Base-by-base conservation (phyloP, 2,797 vertebrate genomes). In the Rhynchotus rufescens region DNA sequence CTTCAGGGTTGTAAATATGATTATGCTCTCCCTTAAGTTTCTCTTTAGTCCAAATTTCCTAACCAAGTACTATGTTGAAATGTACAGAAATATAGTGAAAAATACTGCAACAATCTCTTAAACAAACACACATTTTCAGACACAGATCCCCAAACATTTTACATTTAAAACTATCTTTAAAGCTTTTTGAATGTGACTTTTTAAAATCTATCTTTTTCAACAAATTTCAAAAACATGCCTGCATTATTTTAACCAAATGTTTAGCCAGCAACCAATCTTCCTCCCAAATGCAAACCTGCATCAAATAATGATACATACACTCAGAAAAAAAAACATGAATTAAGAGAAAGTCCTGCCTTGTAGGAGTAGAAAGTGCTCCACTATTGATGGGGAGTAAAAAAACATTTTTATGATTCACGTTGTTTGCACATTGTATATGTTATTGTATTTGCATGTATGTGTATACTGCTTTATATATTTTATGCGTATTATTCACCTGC, bases 41-140 rank as follows among this genome's bases (percentile, higher is more conserved):
- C 62, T 73, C 4, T 47, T 73, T 64, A 81, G 36, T 42, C 19
- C 74, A 87, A 52, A 10, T 26, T 40, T 85, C 67, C 28, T 71
- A 84, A 74, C 5, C 67, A 64, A 52, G 47, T 5, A 66, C n/a
- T 47, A 20, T 10, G 12, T 20, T 36, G 44, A 78, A 78, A 85
- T 25, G 6, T 21, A 44, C 12, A 65, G 49, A 73, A 90, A 73
- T 23, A 64, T 40, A 71, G 25, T 32, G 59, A 81, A 96, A 79
- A 25, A 23, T 62, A 51, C 51, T 69, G n/a, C 54, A 83, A 34
- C 62, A 68, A 62, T 15, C 25, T 61, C 45, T 85, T 61, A 75
- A 65, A 52, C 15, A 84, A 93, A 67, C 32, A 49, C 21, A 20
- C 16, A 30, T 79, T 88, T 76, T 56, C 75, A 78, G 23, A 84